A percentile compares a stretch with the other conserved stretches of the same genome.
Evolutionary conservation across 2,888 invertebrate species (phyloP).

Genomic region (Oligia strigilis): DNA sequence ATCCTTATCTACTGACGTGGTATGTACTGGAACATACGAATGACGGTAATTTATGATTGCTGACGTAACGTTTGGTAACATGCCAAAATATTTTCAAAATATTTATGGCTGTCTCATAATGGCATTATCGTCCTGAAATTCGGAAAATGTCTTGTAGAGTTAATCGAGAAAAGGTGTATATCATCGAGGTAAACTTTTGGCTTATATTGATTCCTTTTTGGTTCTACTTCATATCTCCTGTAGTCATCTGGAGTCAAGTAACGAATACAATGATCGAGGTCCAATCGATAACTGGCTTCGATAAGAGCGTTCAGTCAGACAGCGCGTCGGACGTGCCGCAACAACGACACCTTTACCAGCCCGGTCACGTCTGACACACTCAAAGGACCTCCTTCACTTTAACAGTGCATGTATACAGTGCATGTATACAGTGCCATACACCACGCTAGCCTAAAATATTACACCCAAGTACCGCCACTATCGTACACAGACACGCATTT

Average conservation of each 20-base stretch:
- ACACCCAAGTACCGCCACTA: slow-evolving; percentile 71
- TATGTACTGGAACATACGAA: slow-evolving; percentile 46
- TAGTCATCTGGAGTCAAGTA: slow-evolving; percentile 18
- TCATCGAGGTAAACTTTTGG: not conserved
- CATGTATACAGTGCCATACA: slow-evolving; percentile 41
- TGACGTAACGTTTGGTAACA: slow-evolving; percentile 43
- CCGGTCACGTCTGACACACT: slow-evolving; percentile 86
- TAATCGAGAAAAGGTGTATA: not conserved
- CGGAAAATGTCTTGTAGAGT: not conserved
- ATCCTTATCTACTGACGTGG: slow-evolving; percentile 68
- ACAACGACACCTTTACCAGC: slow-evolving; percentile 75
- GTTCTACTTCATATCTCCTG: not conserved
- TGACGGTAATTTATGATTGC: slow-evolving; percentile 47
- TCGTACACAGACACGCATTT: slow-evolving; percentile 83
- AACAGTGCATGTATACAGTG: too few relatives aligned
- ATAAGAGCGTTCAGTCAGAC: slow-evolving; percentile 63
- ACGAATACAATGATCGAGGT: slow-evolving; percentile 25
- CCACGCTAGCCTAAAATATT: slow-evolving; percentile 68
- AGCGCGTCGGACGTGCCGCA: slow-evolving; percentile 64
- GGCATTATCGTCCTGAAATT: slow-evolving; percentile 17
- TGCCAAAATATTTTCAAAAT: slow-evolving; percentile 54
- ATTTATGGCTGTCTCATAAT: slow-evolving; percentile 42
- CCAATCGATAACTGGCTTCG: slow-evolving; percentile 49
- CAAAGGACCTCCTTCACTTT: slow-evolving; percentile 77
- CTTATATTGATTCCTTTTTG: not conserved